Evolutionary conservation across 2,888 invertebrate species (phyloP).

Genomic region (Epinotia demarniana): DNA sequence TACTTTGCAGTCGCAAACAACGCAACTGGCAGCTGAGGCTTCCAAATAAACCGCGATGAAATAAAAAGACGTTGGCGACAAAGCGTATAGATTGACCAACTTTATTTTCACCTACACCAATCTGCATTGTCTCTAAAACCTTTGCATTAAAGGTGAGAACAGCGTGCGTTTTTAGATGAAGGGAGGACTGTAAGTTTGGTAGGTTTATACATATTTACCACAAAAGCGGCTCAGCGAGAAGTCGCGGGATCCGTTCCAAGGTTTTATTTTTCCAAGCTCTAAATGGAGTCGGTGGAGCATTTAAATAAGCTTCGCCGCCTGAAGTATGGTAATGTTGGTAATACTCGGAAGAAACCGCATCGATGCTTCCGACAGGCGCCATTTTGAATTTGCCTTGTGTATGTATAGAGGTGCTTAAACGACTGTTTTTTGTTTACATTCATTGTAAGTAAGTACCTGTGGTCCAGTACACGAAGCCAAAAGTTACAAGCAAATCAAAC

Average conservation of each 20-base stretch:
- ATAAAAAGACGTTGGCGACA: constrained; percentile 81
- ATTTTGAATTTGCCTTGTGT: constrained; percentile 71
- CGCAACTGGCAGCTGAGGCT: constrained; percentile 79
- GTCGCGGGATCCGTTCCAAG: constrained; percentile 80
- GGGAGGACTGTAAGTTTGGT: constrained; percentile 58
- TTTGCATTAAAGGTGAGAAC: constrained; percentile 56
- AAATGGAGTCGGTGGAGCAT: constrained; percentile 85
- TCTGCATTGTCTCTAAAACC: constrained; percentile 10
- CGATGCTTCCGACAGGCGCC: constrained; percentile 68
- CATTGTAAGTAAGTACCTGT: not conserved
- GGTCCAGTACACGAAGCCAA: no score
- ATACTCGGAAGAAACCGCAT: constrained; percentile 81
- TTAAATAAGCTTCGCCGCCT: constrained; percentile 83
- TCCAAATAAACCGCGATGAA: constrained; percentile 81
- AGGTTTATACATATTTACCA: constrained; percentile 84
- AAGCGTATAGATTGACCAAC: constrained; percentile 73
- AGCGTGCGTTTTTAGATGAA: constrained; percentile 40
- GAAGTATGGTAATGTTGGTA: constrained; percentile 84
- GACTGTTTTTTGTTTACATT: constrained; percentile 40
- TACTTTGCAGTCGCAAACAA: constrained; percentile 49
- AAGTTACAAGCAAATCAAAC: no score
- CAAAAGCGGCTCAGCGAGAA: constrained; percentile 83
- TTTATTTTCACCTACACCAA: constrained; percentile 46
- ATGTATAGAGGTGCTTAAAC: constrained; percentile 33
- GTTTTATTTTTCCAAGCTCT: constrained; percentile 85